A percentile compares a stretch with the other conserved stretches of the same genome.
These are phyloP conservation scores for Selenia dentaria DNA, from an alignment of 2,888 invertebrate species.

Conservation along the genomic window DNA sequence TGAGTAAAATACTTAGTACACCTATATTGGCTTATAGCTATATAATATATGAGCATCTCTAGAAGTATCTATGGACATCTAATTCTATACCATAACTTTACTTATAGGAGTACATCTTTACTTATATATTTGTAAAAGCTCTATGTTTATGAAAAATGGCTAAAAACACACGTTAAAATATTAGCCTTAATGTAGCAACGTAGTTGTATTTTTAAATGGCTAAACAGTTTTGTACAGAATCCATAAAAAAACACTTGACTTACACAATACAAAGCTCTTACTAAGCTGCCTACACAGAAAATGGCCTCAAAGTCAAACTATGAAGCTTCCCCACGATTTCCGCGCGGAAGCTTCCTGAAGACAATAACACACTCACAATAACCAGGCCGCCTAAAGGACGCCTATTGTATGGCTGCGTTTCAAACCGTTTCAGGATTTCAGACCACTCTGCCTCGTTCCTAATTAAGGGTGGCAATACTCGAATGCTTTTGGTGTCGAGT, in stretches of 20 bases:
- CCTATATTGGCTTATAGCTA: too few relatives aligned
- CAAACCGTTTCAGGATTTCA: conserved; percentile 37
- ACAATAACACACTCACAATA: conserved; percentile 65
- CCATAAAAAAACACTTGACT: conserved; percentile 3
- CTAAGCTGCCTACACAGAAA: conserved; percentile 10
- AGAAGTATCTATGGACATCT: too few relatives aligned
- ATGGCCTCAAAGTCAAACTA: conserved; percentile 36
- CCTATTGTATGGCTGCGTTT: conserved; percentile 13
- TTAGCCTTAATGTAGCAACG: too few relatives aligned
- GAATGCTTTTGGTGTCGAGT: conserved; percentile 63
- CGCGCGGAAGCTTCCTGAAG: conserved; percentile 57
- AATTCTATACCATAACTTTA: too few relatives aligned
- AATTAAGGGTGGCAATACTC: conserved; percentile 78
- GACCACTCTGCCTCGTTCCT: conserved; percentile 74
- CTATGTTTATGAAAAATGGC: too few relatives aligned
- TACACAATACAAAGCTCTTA: not conserved
- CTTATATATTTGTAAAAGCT: too few relatives aligned
- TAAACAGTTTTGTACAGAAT: too few relatives aligned
- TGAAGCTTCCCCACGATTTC: conserved; percentile 40
- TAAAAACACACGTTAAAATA: too few relatives aligned
- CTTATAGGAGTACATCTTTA: too few relatives aligned
- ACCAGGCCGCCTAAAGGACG: conserved; percentile 35
- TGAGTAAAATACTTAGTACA: too few relatives aligned
- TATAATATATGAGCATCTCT: too few relatives aligned
- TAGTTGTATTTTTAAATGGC: too few relatives aligned